Conservation (phyloP, 1,140 invertebrate species). For the Nixonia krombeini region DNA sequence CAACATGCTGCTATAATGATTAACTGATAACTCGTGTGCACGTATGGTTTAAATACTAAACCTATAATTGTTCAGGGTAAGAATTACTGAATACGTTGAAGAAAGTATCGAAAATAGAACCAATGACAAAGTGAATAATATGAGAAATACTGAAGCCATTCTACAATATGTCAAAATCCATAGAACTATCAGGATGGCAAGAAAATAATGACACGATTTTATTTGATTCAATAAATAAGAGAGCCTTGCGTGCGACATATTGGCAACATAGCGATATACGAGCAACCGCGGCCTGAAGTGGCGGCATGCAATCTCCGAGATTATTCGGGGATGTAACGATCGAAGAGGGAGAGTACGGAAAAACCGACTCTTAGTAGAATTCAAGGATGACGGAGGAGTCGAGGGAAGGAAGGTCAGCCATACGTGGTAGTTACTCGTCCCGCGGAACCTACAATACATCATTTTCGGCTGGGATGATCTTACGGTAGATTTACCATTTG, state of each 20-base stretch:
- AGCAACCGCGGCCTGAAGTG: constrained; percentile 13
- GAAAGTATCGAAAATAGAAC: no score
- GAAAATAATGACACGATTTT: constrained; percentile 23
- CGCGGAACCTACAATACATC: constrained; percentile 68
- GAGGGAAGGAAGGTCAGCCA: constrained; percentile 44
- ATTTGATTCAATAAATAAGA: constrained; percentile 24
- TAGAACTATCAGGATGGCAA: constrained; percentile 14
- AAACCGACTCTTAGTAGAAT: constrained; percentile 31
- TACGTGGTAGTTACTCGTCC: constrained; percentile 52
- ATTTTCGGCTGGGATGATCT: constrained; percentile 73
- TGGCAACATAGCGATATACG: constrained; percentile 25
- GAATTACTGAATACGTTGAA: no score
- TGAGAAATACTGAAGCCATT: no score
- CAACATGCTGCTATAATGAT: no score
- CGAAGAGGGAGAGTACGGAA: constrained; percentile 2
- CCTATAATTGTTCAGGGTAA: no score
- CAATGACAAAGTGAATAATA: no score
- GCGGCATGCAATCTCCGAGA: constrained; percentile 31
- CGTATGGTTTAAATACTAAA: no score
- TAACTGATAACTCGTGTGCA: no score
- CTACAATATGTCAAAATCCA: no score
- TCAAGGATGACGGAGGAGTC: constrained; percentile 25
- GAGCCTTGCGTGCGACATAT: constrained; percentile 36
- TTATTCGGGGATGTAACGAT: constrained; percentile 38
- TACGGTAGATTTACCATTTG: constrained; percentile 73